Percentiles rank a stretch among this genome's conserved stretches.
These are phyloP conservation scores for Euproctis similis DNA, from an alignment of 2,888 invertebrate species.

Conservation along the genomic window DNA sequence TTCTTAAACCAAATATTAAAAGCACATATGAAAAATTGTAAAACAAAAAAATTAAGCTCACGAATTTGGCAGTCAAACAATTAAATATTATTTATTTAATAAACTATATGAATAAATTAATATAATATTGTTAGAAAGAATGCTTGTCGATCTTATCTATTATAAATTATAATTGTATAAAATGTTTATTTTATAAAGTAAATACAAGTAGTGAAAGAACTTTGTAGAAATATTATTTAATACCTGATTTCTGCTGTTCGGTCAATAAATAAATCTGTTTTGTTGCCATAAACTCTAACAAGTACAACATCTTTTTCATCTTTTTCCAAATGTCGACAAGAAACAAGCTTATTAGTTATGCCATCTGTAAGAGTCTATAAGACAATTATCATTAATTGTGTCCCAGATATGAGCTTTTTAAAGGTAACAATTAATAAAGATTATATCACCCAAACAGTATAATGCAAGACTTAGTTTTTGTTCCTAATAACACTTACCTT, in stretches of 20 bases:
- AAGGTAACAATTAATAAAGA: too few species aligned
- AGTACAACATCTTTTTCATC: conserved; percentile 80
- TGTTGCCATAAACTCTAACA: conserved; percentile 93
- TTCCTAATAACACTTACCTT: conserved; percentile 74
- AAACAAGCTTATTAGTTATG: conserved; percentile 93
- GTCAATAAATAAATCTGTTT: conserved; percentile 94
- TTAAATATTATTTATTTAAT: too few species aligned
- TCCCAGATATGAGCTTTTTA: too few species aligned
- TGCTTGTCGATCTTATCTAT: too few species aligned
- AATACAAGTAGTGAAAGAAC: too few species aligned
- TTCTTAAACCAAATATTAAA: conserved; percentile 32
- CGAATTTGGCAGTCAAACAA: too few species aligned
- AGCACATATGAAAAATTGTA: too few species aligned
- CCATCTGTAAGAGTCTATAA: conserved; percentile 94
- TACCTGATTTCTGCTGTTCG: conserved; percentile 86
- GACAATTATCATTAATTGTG: too few species aligned
- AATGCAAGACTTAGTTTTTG: neutral
- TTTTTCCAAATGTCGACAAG: conserved; percentile 75
- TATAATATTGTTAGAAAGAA: too few species aligned
- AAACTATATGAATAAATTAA: too few species aligned
- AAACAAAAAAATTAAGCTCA: too few species aligned
- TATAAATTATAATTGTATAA: neutral
- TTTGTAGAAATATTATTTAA: too few species aligned
- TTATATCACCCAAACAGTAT: neutral
- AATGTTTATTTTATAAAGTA: conserved; percentile 18